Percentiles rank a stretch among this genome's conserved stretches.
Conservation (phyloP, 2,797 vertebrate species). For the Sebastes melanostomus region DNA sequence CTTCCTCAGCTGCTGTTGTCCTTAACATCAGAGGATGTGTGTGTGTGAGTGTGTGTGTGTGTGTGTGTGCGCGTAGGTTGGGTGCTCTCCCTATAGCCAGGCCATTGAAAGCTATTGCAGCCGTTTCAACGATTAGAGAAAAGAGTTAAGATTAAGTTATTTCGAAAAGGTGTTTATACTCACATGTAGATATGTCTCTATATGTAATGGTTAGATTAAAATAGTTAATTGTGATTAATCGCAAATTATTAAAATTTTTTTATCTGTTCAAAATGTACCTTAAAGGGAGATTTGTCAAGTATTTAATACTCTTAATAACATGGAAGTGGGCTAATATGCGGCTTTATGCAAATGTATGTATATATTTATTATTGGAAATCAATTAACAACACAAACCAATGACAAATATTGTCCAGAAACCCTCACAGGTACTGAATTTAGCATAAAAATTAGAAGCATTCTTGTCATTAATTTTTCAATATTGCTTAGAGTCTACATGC, state of each 20-base stretch:
- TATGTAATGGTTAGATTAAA: too few relatives aligned
- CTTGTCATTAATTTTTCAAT: neutral
- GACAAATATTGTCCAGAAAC: too few relatives aligned
- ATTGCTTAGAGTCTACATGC: neutral
- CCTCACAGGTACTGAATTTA: too few relatives aligned
- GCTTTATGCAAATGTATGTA: too few relatives aligned
- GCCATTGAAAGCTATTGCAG: neutral
- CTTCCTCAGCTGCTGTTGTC: slow-evolving; percentile 68
- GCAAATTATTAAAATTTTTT: too few relatives aligned
- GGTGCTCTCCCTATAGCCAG: slow-evolving; percentile 4
- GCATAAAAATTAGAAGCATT: neutral
- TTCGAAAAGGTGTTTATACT: neutral
- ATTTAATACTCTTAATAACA: too few relatives aligned
- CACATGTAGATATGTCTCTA: neutral
- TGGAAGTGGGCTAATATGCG: too few relatives aligned
- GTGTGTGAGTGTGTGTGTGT: neutral
- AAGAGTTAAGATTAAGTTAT: neutral
- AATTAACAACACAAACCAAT: too few relatives aligned
- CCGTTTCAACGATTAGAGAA: neutral
- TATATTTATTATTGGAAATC: too few relatives aligned
- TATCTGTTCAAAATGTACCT: too few relatives aligned
- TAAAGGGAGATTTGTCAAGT: too few relatives aligned
- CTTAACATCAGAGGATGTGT: slow-evolving; percentile 42
- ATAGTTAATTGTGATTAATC: too few relatives aligned
- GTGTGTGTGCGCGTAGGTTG: neutral